Conservation (phyloP, 2,888 invertebrate genomes). For the Lycophotia porphyrea region DNA sequence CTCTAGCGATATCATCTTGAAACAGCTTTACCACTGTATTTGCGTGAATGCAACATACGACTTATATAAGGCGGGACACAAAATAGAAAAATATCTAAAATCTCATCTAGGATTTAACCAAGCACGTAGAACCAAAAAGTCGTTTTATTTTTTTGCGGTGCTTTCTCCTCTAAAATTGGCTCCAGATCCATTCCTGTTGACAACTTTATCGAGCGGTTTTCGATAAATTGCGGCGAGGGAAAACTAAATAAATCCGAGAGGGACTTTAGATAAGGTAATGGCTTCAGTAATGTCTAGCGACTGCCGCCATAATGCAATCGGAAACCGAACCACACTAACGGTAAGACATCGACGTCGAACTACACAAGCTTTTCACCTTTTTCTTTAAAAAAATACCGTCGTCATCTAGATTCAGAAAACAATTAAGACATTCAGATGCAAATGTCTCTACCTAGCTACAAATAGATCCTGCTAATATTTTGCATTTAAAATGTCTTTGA, state of each 20-base stretch:
- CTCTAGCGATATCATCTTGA: conserved; percentile 44
- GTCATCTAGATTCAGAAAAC: conserved; percentile 49
- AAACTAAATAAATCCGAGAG: conserved; percentile 90
- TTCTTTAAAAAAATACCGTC: conserved; percentile 33
- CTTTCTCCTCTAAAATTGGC: conserved; percentile 88
- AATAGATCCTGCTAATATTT: conserved; percentile 70
- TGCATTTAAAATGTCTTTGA: conserved; percentile 81
- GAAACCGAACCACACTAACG: conserved; percentile 80
- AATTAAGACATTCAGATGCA: conserved; percentile 69
- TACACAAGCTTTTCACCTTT: conserved; percentile 56
- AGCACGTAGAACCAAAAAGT: conserved; percentile 78
- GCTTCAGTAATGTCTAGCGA: conserved; percentile 89
- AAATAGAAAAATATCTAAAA: conserved; percentile 62
- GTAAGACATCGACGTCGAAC: conserved; percentile 63
- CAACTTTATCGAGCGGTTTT: conserved; percentile 90
- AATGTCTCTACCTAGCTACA: conserved; percentile 61
- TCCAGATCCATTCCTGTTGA: conserved; percentile 89
- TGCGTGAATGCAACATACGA: conserved; percentile 43
- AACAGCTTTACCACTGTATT: conserved; percentile 37
- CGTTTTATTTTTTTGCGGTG: conserved; percentile 82
- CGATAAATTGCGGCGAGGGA: conserved; percentile 90
- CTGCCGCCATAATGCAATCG: conserved; percentile 89
- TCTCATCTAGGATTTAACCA: conserved; percentile 72
- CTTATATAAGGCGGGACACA: conserved; percentile 25
- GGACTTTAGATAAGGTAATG: conserved; percentile 91